Base-by-base conservation (phyloP, 2,888 invertebrate genomes). In the Agonopterix arenella region DNA sequence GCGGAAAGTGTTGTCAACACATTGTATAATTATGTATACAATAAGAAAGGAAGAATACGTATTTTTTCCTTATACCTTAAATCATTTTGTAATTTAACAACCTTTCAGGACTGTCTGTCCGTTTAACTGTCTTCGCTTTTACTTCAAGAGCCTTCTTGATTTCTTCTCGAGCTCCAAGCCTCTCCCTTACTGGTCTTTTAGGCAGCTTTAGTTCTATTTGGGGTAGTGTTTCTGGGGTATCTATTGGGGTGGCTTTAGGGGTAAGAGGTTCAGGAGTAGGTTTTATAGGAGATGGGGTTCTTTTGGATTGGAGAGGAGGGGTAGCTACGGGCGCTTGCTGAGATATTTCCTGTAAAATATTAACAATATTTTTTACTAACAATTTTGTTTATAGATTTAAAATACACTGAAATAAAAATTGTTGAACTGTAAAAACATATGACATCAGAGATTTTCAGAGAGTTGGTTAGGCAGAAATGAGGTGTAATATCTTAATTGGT, bases 171-270 rank as follows among this genome's bases (percentile, higher is more conserved):
- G 64, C 64, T 4, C 89, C 89, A 2, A 90, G 74, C 52, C 89
- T 75, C 55, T 89, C 89, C 50, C 89, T 75, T 1, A 89, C 61
- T 1, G 90, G 83, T 52, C 90, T 78, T 68, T 89, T 90, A 10
- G 89, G 90, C 8, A 90, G 76, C 51, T 85, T 83, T 16, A 89
- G 67, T 61, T 90, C 90, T 57, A 90, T 89, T 53, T 84, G 86
- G 0, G 88, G 89, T 28, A 90, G 64, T 1, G 67, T 72, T 54
- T 84, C 84, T 9, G 71, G 64, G n/a, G 66, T 55, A 13, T 70
- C 70, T 60, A 72, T 70, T n/a, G 66, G 56, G 18, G 54, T 40
- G 44, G 66, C 66, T 52, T 60, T 55, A 4, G 62, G 45, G 50
- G 36, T 47, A 48, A 51, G 49, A 52, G 8, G 57, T 51, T 47